Evolutionary conservation across 2,888 invertebrate species (phyloP), one percentile per base, ranked within the genome.

Genomic region (Tetragnatha montana): DNA sequence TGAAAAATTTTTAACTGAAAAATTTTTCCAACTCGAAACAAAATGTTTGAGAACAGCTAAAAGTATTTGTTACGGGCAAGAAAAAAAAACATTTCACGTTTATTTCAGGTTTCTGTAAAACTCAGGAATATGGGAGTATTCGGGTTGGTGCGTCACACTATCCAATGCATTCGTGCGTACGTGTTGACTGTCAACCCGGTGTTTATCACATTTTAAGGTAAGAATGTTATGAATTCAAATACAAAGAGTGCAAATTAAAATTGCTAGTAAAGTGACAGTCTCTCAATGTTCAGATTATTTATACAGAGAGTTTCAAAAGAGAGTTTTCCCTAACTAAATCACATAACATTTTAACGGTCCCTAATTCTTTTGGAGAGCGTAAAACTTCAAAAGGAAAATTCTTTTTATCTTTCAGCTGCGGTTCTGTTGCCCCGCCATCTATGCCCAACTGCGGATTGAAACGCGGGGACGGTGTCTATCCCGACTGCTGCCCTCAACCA

Each of bases 21-120:
- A n/a, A n/a, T n/a, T n/a, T n/a, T n/a, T n/a, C n/a, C n/a, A n/a
- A n/a, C n/a, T n/a, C n/a, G n/a, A n/a, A n/a, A n/a, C n/a, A n/a
- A n/a, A n/a, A n/a, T n/a, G n/a, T n/a, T n/a, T n/a, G n/a, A n/a
- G n/a, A n/a, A n/a, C n/a, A n/a, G n/a, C n/a, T n/a, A n/a, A n/a
- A n/a, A n/a, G n/a, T n/a, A n/a, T n/a, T n/a, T n/a, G n/a, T n/a
- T n/a, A n/a, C n/a, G n/a, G n/a, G n/a, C n/a, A n/a, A n/a, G n/a
- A n/a, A n/a, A n/a, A n/a, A n/a, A n/a, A n/a, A n/a, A n/a, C 1
- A 1, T 35, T 35, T 35, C 35, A 1, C 35, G n/a, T 10, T 6
- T 60, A 6, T 78, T 86, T 8, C 22, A 87, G 87, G 87, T 2
- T 69, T 14, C 4, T 87, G 87, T 22, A 49, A 68, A 17, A 49